Evolutionary conservation across 2,888 invertebrate species (phyloP).

Genomic region (Napeogenes sylphis): DNA sequence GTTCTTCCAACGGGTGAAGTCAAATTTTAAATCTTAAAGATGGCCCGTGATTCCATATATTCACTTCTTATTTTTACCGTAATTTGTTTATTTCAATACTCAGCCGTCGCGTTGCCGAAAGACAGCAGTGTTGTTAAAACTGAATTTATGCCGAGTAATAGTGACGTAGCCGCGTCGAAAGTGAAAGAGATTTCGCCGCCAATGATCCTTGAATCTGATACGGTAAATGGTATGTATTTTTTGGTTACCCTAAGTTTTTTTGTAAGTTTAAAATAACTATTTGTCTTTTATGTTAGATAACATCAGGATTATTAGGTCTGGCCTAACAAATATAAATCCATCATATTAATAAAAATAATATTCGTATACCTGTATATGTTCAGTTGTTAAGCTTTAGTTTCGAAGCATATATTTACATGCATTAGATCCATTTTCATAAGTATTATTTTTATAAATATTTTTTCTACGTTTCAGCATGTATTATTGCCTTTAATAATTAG

Average conservation of each 20-base stretch:
- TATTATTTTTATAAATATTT: too few relatives aligned
- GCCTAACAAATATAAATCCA: too few relatives aligned
- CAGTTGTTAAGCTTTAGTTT: too few relatives aligned
- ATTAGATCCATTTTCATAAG: too few relatives aligned
- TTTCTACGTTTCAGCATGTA: too few relatives aligned
- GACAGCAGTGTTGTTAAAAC: slow-evolving; percentile 31
- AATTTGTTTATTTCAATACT: slow-evolving; percentile 26
- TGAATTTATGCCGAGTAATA: slow-evolving; percentile 41
- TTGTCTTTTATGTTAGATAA: too few relatives aligned
- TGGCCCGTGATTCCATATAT: slow-evolving; percentile 27
- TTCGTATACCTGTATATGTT: too few relatives aligned
- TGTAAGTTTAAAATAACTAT: too few relatives aligned
- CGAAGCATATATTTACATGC: too few relatives aligned
- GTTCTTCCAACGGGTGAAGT: slow-evolving; percentile 4
- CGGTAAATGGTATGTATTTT: slow-evolving; percentile 20
- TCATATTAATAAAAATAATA: too few relatives aligned
- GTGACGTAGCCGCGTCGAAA: slow-evolving; percentile 17
- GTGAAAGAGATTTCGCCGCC: slow-evolving; percentile 26
- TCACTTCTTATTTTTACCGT: slow-evolving; percentile 14
- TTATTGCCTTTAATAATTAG: too few relatives aligned
- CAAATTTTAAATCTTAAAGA: slow-evolving; percentile 13
- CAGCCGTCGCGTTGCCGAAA: slow-evolving; percentile 38
- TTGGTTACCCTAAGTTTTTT: neutral
- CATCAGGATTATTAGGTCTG: too few relatives aligned
- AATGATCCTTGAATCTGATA: slow-evolving; percentile 21